These are phyloP conservation scores for Candoia aspera DNA, from an alignment of 2,113 vertebrate genomes.

Conservation along the genomic window DNA sequence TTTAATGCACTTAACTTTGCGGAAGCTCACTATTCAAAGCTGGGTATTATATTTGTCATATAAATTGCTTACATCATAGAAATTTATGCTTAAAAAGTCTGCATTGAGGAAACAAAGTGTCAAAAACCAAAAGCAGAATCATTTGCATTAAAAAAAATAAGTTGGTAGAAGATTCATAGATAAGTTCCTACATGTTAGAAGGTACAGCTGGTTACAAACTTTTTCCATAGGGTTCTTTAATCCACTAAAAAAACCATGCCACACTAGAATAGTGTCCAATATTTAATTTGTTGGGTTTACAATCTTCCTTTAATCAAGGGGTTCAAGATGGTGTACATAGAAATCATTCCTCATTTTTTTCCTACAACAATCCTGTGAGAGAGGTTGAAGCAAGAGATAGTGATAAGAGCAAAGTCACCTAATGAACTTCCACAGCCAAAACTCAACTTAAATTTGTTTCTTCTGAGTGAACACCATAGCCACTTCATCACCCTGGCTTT, in stretches of 20 bases:
- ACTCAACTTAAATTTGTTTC: background rate
- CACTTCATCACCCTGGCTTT: background rate
- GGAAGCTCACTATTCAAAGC: background rate
- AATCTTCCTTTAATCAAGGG: no score
- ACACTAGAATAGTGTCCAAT: background rate
- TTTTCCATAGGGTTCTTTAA: background rate
- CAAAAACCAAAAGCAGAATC: background rate
- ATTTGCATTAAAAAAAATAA: background rate
- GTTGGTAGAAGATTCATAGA: background rate
- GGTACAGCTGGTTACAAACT: background rate
- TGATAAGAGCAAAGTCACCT: background rate
- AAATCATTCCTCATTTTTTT: no score
- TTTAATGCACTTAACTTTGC: background rate
- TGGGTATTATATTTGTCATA: background rate
- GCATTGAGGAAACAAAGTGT: no score
- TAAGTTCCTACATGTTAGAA: background rate
- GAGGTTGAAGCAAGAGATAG: no score
- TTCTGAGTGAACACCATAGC: background rate
- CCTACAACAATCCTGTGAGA: no score
- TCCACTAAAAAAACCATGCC: background rate
- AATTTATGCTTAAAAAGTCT: background rate
- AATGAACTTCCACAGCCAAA: background rate
- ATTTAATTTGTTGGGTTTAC: no score
- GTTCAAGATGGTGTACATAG: no score
- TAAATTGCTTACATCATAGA: background rate